phyloP scores from a whole-genome alignment of 2,113 vertebrate genomes.

The Pleuronectes platessa region DNA sequence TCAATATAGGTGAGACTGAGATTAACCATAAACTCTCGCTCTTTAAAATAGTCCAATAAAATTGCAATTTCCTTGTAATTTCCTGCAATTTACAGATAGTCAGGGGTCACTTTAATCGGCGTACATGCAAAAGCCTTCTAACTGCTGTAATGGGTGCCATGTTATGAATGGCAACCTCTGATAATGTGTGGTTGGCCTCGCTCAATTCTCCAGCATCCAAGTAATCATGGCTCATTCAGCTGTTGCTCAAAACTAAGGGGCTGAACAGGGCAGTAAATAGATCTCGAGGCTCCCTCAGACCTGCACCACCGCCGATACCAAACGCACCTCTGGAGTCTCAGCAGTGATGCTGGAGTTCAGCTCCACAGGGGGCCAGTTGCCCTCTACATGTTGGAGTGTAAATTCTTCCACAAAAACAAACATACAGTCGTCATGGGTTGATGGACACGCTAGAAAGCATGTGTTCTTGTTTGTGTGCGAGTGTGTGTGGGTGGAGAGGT shows the following conservation, averaged over 20 bases:
- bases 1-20: not conserved
- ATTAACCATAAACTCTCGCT: not conserved
- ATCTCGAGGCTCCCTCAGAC: constrained; percentile 14
- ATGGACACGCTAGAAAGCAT: constrained; percentile 31
- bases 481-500: not conserved
- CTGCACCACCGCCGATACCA: constrained; percentile 18
- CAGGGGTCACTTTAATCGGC: not conserved
- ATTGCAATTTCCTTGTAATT: constrained; percentile 39
- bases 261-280: constrained; percentile 42
- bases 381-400: constrained; percentile 54
- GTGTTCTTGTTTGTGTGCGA: constrained; percentile 3
- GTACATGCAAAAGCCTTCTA: not conserved
- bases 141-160: not conserved
- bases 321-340: constrained; percentile 51
- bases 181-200: not conserved
- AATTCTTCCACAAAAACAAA: constrained; percentile 71
- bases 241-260: constrained; percentile 9
- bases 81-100: constrained; percentile 6
- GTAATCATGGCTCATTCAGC: not conserved
- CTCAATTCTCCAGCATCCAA: constrained; percentile 16
- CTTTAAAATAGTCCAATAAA: constrained; percentile 39
- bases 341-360: constrained; percentile 13
- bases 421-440: constrained; percentile 64
- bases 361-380: constrained; percentile 40
- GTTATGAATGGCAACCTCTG: constrained; percentile 15